Base-by-base conservation (phyloP, 2,113 vertebrate species). In the Toxotes chatareus region DNA sequence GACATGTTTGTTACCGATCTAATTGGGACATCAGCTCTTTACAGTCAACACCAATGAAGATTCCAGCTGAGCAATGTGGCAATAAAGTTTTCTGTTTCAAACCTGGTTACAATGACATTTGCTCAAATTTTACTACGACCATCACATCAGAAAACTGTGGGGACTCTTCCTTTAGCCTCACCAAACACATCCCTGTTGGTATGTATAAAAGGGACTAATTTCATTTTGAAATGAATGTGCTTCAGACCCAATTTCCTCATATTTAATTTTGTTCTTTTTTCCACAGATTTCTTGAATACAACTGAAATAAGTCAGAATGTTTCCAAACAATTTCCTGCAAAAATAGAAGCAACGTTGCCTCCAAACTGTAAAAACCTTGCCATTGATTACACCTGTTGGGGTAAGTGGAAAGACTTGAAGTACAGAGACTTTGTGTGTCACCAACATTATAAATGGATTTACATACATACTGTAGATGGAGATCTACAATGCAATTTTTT, bases 361-460 rank as follows among this genome's bases (percentile, higher is more conserved):
- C 0, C 1, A 17, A 21, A 68, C 0, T 94, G 93, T 75, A 5
- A 0, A 0, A 0, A n/a, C n/a, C 34, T 80, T 47, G 10, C 4
- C 0, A 5, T 83, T 27, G 4, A 19, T 31, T 91, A 87, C 82
- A 86, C 1, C 21, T 89, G 89, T 77, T 3, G 0, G 1, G 64
- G 93, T 94, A 72, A 92, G 89, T 62, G 1, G 9, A 64, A 1
- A 27, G 10, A 63, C 19, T 21, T 3, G 1, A 68, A 49, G 19
- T 49, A 32, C 27, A 59, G 31, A 74, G 13, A 59, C 5, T 21
- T 17, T 44, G 17, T 53, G 4, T 56, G 38, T 21, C 53, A 66
- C 0, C 16, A 63, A 44, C 53, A 70, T 70, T 36, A 31, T 21
- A 7, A 49, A 49, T 42, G 13, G 14, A 68, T 53, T 53, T 27